A percentile compares a stretch with the other conserved stretches of the same genome.
These are phyloP conservation scores for Epizoanthus rinbou DNA, from an alignment of 92 coral and sea anemone species.

Conservation along the genomic window DNA sequence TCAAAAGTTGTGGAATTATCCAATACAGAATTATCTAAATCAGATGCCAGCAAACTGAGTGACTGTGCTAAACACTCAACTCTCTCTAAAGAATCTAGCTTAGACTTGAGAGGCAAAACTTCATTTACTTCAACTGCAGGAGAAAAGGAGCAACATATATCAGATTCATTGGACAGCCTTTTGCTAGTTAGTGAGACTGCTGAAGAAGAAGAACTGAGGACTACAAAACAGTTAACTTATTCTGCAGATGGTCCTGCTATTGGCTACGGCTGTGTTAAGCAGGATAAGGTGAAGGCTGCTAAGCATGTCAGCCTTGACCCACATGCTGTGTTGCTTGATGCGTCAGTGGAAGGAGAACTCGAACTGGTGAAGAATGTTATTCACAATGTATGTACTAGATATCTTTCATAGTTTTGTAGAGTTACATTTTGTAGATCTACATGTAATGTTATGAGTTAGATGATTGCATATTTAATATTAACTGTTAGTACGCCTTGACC, in stretches of 20 bases:
- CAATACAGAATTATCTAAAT: background rate
- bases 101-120: background rate
- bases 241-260: constrained; percentile 25
- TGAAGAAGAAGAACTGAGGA: background rate
- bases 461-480: no score
- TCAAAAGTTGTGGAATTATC: background rate
- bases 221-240: background rate
- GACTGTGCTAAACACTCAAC: background rate
- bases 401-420: background rate
- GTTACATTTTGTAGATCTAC: no score
- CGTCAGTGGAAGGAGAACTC: constrained; percentile 96
- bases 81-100: background rate
- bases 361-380: constrained; percentile 82
- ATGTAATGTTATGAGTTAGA: no score
- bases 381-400: constrained; percentile 72
- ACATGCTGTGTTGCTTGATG: constrained; percentile 93
- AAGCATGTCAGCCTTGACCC: constrained; percentile 92
- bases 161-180: background rate
- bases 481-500: no score
- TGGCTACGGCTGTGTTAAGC: background rate
- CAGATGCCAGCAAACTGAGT: background rate
- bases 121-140: background rate
- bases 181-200: background rate
- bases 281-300: constrained; percentile 46
- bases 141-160: background rate